Base-by-base conservation (phyloP, 2,113 vertebrate genomes). In the Abramis brama region DNA sequence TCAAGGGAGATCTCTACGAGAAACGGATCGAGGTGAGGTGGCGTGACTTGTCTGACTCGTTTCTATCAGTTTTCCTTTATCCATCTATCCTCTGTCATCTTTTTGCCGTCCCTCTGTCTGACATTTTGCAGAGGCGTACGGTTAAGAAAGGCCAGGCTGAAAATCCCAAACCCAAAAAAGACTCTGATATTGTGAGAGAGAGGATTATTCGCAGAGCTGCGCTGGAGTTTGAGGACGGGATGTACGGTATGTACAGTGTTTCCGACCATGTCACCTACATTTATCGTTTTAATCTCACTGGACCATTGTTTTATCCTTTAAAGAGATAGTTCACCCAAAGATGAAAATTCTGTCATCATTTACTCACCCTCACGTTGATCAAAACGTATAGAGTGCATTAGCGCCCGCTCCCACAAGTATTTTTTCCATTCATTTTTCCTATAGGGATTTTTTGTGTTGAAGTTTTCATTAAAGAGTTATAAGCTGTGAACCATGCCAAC, bases 151-250 rank as follows among this genome's bases (percentile, higher is more conserved):
- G 89, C 79, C 95, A 93, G 77, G 93, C 92, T 1, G 91, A 89
- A 50, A 94, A 95, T 79, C 89, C 92, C 52, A 97, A 96, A 89
- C 93, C 96, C 13, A 96, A 94, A 87, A 96, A 96, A 82, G 91
- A 95, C 45, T 95, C 96, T 0, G 97, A 97, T 76, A 93, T 97
- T 1, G 93, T 97, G 71, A 96, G 97, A 77, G 98, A 99, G 87
- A 94, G 97, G 77, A 99, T 99, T 92, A 99, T 99, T 89, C 95
- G 95, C 60, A 91, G 98, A 33, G 98, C 98, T 1, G 98, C 98
- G 50, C 95, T 99, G 45, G 98, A 99, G 91, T 99, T 99, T 91
- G 94, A 98, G 73, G 96, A 99, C n/a, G 97, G 97, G 89, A 99
- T 99, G 98, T 99, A 98, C 81, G 98, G 98, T 99, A 99, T 25